Conservation (phyloP, 2,113 vertebrate species). For the Tichodroma muraria region DNA sequence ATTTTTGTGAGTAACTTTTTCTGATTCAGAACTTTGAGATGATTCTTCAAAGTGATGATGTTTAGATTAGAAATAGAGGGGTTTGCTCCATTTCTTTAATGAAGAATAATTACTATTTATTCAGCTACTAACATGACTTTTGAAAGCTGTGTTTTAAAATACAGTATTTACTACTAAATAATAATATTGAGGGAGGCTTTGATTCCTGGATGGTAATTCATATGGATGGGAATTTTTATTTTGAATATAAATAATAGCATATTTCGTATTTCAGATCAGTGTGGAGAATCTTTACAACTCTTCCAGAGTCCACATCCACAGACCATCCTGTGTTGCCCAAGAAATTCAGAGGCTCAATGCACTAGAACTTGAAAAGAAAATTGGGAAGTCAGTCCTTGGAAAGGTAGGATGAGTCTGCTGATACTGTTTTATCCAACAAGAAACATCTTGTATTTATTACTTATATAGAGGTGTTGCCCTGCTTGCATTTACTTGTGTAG, state of each 20-base stretch:
- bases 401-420: conserved; percentile 75
- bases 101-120: neutral
- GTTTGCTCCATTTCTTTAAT: neutral
- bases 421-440: neutral
- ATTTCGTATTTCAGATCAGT: conserved; percentile 71
- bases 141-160: neutral
- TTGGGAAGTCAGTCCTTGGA: conserved; percentile 91
- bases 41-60: neutral
- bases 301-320: conserved; percentile 84
- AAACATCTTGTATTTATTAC: neutral
- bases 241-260: neutral
- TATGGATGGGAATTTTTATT: neutral
- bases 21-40: neutral
- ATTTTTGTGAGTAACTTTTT: neutral
- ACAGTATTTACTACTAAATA: neutral
- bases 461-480: neutral
- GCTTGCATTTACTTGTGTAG: neutral
- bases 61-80: neutral
- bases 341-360: conserved; percentile 88
- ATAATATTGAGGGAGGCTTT: neutral
- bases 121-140: neutral
- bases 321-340: conserved; percentile 85
- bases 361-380: conserved; percentile 85
- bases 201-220: neutral
- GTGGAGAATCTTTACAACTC: conserved; percentile 90